Percentiles rank a stretch among this genome's conserved stretches.
phyloP scores from a whole-genome alignment of 2,888 invertebrate species.

The Xylota segnis region DNA sequence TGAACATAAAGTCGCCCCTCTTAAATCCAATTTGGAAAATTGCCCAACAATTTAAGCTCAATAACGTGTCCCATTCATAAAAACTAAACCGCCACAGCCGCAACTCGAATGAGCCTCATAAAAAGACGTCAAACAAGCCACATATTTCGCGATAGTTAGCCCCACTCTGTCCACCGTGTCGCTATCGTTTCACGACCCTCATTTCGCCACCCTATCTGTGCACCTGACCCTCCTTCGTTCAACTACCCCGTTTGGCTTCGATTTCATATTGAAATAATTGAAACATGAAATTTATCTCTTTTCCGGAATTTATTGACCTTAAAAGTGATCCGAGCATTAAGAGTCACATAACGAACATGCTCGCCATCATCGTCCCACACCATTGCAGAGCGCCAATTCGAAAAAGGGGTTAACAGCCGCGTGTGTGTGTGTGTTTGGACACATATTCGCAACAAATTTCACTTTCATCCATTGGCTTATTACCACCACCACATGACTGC shows the following conservation, averaged over 20 bases:
- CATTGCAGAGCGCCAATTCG: neutral
- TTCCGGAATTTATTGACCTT: conserved; percentile 74
- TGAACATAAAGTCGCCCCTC: conserved; percentile 30
- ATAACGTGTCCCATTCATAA: conserved; percentile 71
- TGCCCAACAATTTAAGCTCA: conserved; percentile 68
- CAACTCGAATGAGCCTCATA: conserved; percentile 49
- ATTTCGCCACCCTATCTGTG: conserved; percentile 30
- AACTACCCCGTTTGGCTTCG: conserved; percentile 11
- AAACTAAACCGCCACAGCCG: conserved; percentile 40
- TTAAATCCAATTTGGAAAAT: conserved; percentile 72
- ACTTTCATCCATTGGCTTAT: conserved; percentile 76
- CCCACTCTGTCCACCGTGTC: conserved; percentile 9
- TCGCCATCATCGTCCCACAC: conserved; percentile 38
- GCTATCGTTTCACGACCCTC: conserved; percentile 5
- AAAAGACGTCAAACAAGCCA: conserved; percentile 51
- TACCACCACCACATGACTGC: conserved; percentile 30
- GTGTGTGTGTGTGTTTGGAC: conserved; percentile 10
- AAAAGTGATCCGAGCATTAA: conserved; percentile 76
- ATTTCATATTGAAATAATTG: conserved; percentile 76
- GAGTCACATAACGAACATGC: conserved; percentile 74
- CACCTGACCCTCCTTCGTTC: conserved; percentile 8
- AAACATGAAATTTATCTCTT: conserved; percentile 76
- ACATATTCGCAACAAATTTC: conserved; percentile 70
- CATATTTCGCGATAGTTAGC: conserved; percentile 72
- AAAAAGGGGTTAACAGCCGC: conserved; percentile 62